Evolutionary conservation across 2,113 vertebrate species (phyloP).

Genomic region (Aptenodytes forsteri): DNA sequence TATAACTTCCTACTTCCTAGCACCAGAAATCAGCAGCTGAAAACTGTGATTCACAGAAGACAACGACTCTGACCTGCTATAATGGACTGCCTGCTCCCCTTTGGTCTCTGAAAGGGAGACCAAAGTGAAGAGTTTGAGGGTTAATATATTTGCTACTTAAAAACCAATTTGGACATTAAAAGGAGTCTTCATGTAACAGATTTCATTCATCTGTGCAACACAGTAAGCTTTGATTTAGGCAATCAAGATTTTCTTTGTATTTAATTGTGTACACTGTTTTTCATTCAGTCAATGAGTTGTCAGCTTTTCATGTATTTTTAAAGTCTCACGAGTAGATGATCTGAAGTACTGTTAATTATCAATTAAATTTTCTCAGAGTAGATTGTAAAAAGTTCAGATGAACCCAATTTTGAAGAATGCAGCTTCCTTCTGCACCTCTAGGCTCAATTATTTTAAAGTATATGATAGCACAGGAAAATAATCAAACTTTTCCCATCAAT

Average conservation of each 20-base stretch:
- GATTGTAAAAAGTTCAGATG: conserved; percentile 70
- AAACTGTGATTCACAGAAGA: neutral
- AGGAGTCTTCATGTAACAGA: conserved; percentile 55
- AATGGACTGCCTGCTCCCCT: neutral
- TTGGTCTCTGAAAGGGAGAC: neutral
- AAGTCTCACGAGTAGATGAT: conserved; percentile 57
- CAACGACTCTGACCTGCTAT: neutral
- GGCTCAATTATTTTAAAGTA: conserved; percentile 61
- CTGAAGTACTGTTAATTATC: conserved; percentile 74
- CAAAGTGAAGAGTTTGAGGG: neutral
- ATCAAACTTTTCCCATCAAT: conserved; percentile 47
- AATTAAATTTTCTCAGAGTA: conserved; percentile 74
- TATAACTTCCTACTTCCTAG: neutral
- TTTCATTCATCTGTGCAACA: conserved; percentile 60
- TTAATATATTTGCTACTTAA: conserved; percentile 48
- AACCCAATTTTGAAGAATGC: conserved; percentile 65
- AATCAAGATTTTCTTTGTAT: conserved; percentile 68
- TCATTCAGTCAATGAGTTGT: conserved; percentile 52
- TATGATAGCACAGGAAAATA: conserved; percentile 46
- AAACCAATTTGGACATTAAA: conserved; percentile 69
- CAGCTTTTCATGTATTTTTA: conserved; percentile 74
- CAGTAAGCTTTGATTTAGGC: conserved; percentile 71
- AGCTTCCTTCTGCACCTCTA: conserved; percentile 40
- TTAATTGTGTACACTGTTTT: conserved; percentile 70
- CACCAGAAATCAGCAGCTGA: neutral